Percentiles rank a stretch among this genome's conserved stretches.
Evolutionary conservation across 2,888 invertebrate genomes (phyloP).

Genomic region (Cheiracanthium punctorium): DNA sequence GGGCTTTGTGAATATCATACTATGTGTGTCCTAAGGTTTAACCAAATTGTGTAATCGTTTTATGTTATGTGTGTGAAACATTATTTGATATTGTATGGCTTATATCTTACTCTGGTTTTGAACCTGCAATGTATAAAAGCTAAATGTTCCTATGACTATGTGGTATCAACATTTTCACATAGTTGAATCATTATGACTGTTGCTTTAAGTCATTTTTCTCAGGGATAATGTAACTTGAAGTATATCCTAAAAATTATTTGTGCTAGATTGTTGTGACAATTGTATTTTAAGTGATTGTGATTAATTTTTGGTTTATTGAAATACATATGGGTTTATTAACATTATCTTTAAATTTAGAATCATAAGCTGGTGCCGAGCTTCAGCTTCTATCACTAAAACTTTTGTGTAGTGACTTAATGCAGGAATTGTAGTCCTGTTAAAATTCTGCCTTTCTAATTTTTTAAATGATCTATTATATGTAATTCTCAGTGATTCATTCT

Average conservation of each 20-base stretch:
- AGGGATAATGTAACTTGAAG: slow-evolving; percentile 47
- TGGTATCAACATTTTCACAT: slow-evolving; percentile 35
- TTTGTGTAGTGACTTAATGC: not conserved
- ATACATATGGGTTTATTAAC: not conserved
- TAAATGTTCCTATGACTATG: slow-evolving; percentile 66
- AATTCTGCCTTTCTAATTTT: slow-evolving; percentile 6
- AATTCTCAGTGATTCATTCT: slow-evolving; percentile 53
- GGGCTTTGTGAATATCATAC: not conserved
- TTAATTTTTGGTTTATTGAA: not conserved
- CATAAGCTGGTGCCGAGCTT: not conserved
- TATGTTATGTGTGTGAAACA: slow-evolving; percentile 38
- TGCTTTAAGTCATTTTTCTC: slow-evolving; percentile 64
- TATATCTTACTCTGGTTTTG: slow-evolving; percentile 57
- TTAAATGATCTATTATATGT: slow-evolving; percentile 27
- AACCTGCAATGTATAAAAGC: slow-evolving; percentile 59
- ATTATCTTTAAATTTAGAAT: not conserved
- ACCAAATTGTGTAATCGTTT: slow-evolving; percentile 53
- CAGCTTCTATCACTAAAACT: not conserved
- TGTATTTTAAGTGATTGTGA: not conserved
- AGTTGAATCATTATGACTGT: slow-evolving; percentile 39
- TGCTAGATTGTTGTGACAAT: slow-evolving; percentile 13
- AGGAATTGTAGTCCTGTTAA: slow-evolving; percentile 2
- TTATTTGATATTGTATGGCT: slow-evolving; percentile 44
- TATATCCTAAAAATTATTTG: slow-evolving; percentile 25
- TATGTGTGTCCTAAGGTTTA: slow-evolving; percentile 38